Conservation (phyloP, 2,888 invertebrate genomes). For the Esperia sulphurella region DNA sequence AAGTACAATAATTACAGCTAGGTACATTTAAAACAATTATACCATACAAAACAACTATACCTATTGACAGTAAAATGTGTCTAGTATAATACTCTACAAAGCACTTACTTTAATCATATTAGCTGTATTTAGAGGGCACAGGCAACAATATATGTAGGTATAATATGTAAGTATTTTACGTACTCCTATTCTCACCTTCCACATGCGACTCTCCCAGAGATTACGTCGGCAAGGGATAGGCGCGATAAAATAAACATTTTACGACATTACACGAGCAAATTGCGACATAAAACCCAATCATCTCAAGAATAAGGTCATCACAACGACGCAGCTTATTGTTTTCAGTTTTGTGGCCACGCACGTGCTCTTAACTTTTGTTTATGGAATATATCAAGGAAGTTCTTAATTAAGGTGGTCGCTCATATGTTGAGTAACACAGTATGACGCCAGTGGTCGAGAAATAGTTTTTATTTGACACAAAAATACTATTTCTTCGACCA, state of each 20-base stretch:
- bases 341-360: not conserved
- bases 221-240: conserved; percentile 54
- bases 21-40: too few relatives aligned
- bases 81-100: not conserved
- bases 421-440: too few relatives aligned
- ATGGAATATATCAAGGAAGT: not conserved
- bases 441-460: too few relatives aligned
- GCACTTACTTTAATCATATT: conserved; percentile 1
- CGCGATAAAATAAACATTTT: conserved; percentile 65
- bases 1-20: too few relatives aligned
- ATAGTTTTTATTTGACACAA: too few relatives aligned
- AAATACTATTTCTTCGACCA: too few relatives aligned
- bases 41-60: too few relatives aligned
- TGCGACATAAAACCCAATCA: conserved; percentile 70
- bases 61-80: not conserved
- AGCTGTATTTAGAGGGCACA: not conserved
- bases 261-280: conserved; percentile 60
- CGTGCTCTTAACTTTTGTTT: not conserved
- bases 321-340: not conserved
- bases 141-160: not conserved
- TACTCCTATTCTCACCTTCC: conserved; percentile 23
- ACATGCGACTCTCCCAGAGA: conserved; percentile 44
- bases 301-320: conserved; percentile 51
- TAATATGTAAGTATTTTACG: conserved; percentile 12
- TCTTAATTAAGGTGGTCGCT: not conserved